Evolutionary conservation across 1,140 invertebrate species (phyloP).

Genomic region (Pristionchus pacificus): DNA sequence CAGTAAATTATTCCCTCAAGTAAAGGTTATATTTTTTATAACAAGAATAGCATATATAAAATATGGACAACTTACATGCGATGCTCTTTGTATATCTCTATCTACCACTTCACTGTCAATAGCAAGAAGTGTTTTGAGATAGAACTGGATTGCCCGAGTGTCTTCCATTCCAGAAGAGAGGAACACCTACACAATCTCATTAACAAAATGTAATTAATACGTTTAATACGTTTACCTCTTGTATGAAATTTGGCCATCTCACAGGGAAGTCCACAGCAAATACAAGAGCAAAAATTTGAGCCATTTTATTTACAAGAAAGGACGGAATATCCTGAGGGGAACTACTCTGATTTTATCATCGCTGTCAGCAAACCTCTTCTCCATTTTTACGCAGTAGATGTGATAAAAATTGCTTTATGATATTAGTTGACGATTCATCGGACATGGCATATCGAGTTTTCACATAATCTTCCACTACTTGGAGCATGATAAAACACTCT

Average conservation of each 20-base stretch:
- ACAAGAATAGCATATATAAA: too few species aligned
- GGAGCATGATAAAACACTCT: constrained; percentile 36
- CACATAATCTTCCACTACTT: constrained; percentile 34
- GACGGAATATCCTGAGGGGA: constrained; percentile 7
- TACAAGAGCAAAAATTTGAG: constrained; percentile 36
- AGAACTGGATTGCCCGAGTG: constrained; percentile 12
- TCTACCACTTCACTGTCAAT: constrained; percentile 39
- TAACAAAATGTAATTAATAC: too few species aligned
- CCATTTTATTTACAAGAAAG: constrained; percentile 36
- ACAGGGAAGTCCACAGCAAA: constrained; percentile 36
- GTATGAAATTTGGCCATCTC: constrained; percentile 32
- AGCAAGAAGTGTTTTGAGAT: constrained; percentile 33
- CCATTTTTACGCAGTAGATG: background rate
- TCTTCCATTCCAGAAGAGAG: background rate
- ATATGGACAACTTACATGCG: constrained; percentile 1
- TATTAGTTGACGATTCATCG: background rate
- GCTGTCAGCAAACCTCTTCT: background rate
- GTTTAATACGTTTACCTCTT: too few species aligned
- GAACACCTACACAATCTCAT: background rate
- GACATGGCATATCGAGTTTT: constrained; percentile 14
- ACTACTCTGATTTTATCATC: background rate
- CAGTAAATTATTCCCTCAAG: too few species aligned
- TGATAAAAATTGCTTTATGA: background rate
- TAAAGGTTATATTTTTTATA: too few species aligned
- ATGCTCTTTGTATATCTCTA: constrained; percentile 29